phyloP scores from a whole-genome alignment of 1,140 invertebrate species.

The Procambarus clarkii region DNA sequence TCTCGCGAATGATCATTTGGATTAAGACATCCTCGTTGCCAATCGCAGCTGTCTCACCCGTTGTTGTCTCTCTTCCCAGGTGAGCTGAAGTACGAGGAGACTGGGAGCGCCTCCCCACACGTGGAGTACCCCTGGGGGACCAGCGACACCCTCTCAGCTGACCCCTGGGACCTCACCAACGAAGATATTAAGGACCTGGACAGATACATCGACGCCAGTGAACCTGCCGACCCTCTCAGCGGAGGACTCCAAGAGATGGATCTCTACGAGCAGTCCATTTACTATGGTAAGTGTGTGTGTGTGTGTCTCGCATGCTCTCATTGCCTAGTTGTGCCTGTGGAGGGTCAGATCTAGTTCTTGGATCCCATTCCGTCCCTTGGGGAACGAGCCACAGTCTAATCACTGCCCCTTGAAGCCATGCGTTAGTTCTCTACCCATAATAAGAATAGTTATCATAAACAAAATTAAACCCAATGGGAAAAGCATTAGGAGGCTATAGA shows the following conservation, averaged over 20 bases:
- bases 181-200: constrained; percentile 56
- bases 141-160: neutral
- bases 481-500: too few species aligned
- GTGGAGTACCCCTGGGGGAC: neutral
- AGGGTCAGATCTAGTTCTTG: neutral
- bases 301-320: neutral
- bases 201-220: constrained; percentile 6
- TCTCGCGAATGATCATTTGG: too few species aligned
- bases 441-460: too few species aligned
- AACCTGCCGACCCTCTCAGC: neutral
- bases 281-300: neutral
- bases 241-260: constrained; percentile 30
- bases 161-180: constrained; percentile 24
- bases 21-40: too few species aligned
- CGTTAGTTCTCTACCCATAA: too few species aligned
- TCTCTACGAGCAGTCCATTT: constrained; percentile 6
- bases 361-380: neutral
- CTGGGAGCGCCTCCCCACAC: too few species aligned
- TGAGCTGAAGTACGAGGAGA: neutral
- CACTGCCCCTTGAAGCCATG: too few species aligned
- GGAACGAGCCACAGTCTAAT: too few species aligned
- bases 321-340: neutral
- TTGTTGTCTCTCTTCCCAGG: too few species aligned
- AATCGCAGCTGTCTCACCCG: too few species aligned
- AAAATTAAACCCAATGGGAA: too few species aligned